phyloP scores from a whole-genome alignment of 92 coral and sea anemone genomes.

The Paragorgia papillata region DNA sequence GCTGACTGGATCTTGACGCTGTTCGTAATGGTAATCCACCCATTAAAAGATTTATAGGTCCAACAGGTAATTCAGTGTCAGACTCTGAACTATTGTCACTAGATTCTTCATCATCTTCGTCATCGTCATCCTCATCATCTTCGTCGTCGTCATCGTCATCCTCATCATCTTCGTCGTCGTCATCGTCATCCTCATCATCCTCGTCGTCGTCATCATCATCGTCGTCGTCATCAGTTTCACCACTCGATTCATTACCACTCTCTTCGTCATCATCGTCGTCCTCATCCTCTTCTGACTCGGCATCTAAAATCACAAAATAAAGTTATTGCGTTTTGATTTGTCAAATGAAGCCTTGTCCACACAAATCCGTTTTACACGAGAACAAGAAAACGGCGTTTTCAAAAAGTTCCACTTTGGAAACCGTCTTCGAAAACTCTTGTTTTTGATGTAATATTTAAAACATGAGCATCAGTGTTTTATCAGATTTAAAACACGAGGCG shows the following conservation, averaged over 20 bases:
- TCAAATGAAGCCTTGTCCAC: too few relatives aligned
- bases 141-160: not conserved
- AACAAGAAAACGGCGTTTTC: too few relatives aligned
- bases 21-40: constrained; percentile 29
- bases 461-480: too few relatives aligned
- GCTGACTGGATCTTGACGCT: too few relatives aligned
- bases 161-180: not conserved
- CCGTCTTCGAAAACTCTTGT: too few relatives aligned
- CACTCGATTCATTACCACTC: constrained; percentile 1
- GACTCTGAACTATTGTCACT: constrained; percentile 26
- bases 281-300: not conserved
- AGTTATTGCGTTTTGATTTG: too few relatives aligned
- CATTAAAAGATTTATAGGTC: constrained; percentile 23
- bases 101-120: not conserved
- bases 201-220: constrained; percentile 6
- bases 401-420: too few relatives aligned
- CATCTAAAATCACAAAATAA: not conserved
- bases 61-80: constrained; percentile 16
- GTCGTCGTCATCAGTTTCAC: not conserved
- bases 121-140: not conserved
- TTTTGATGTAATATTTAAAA: too few relatives aligned
- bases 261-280: constrained; percentile 4
- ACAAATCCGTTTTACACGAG: too few relatives aligned
- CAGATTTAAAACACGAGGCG: too few relatives aligned
- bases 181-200: not conserved